Conservation (phyloP, 2,113 vertebrate species). For the Pelodiscus sinensis region DNA sequence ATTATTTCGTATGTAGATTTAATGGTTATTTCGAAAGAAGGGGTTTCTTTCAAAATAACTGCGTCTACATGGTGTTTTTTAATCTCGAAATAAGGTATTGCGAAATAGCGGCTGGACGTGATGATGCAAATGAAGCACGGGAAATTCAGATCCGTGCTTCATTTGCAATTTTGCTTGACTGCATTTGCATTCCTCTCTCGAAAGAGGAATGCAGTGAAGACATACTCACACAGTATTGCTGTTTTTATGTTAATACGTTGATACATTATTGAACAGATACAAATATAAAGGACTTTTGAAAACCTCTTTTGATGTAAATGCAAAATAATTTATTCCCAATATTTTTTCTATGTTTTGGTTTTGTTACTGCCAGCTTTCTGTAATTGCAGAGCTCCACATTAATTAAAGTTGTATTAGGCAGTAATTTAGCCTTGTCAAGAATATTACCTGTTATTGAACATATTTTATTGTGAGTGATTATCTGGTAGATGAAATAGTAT, state of each 20-base stretch:
- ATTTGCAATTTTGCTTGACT: no score
- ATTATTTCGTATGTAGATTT: no score
- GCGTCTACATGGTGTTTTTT: no score
- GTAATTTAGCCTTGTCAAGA: slow-evolving; percentile 23
- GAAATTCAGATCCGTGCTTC: no score
- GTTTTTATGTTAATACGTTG: not conserved
- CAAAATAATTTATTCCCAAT: slow-evolving; percentile 49
- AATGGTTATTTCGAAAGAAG: no score
- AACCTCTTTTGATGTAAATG: slow-evolving; percentile 47
- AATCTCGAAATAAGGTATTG: no score
- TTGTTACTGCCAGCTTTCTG: slow-evolving; percentile 24
- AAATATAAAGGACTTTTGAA: slow-evolving; percentile 34
- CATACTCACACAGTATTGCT: no score
- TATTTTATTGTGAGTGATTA: slow-evolving; percentile 1
- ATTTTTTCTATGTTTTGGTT: not conserved
- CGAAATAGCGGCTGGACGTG: no score
- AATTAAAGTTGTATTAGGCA: slow-evolving; percentile 36
- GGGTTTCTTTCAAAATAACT: no score
- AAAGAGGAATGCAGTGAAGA: no score
- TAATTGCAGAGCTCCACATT: slow-evolving; percentile 44
- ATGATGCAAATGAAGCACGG: no score
- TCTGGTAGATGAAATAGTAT: not conserved
- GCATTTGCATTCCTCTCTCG: no score
- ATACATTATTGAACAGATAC: slow-evolving; percentile 18
- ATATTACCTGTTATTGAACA: not conserved